Conservation (phyloP, 2,888 invertebrate genomes). For the Trissolcus brochymenae region DNA sequence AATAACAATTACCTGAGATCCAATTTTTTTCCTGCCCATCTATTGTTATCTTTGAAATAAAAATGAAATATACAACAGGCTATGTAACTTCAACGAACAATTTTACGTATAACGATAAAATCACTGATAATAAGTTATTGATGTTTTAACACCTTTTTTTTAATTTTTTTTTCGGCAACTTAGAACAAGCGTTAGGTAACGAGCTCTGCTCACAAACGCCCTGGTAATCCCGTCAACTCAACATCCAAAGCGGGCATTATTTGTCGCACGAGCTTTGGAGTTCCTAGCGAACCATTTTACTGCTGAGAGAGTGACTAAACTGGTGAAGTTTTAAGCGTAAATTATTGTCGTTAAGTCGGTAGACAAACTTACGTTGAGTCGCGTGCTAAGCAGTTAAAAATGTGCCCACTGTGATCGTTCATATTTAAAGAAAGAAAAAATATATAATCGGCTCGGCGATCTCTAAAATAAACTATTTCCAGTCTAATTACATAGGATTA, state of each 20-base stretch:
- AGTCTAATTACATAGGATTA: slow-evolving; percentile 45
- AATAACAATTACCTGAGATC: slow-evolving; percentile 3
- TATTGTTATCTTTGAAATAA: background rate
- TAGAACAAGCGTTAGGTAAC: slow-evolving; percentile 62
- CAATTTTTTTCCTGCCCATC: background rate
- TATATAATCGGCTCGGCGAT: slow-evolving; percentile 15
- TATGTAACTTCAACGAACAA: slow-evolving; percentile 54
- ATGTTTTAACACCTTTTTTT: slow-evolving; percentile 69
- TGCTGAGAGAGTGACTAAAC: slow-evolving; percentile 71
- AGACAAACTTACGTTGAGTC: slow-evolving; percentile 45
- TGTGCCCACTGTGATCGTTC: slow-evolving; percentile 63
- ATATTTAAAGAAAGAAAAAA: slow-evolving; percentile 7
- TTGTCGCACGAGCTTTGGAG: slow-evolving; percentile 62
- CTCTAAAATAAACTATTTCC: slow-evolving; percentile 5
- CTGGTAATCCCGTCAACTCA: slow-evolving; percentile 5
- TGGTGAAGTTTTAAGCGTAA: slow-evolving; percentile 71
- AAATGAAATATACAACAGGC: slow-evolving; percentile 19
- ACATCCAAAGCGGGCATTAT: slow-evolving; percentile 19
- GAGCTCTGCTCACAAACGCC: slow-evolving; percentile 63
- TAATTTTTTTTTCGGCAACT: slow-evolving; percentile 63
- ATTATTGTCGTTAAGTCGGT: slow-evolving; percentile 66
- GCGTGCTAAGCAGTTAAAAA: slow-evolving; percentile 63
- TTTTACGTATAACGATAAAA: slow-evolving; percentile 66
- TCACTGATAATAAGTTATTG: slow-evolving; percentile 70
- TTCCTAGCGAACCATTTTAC: slow-evolving; percentile 73